Percentiles rank a stretch among this genome's conserved stretches.
These are phyloP conservation scores for Phthorimaea operculella DNA, from an alignment of 1,140 invertebrate species.

Conservation along the genomic window DNA sequence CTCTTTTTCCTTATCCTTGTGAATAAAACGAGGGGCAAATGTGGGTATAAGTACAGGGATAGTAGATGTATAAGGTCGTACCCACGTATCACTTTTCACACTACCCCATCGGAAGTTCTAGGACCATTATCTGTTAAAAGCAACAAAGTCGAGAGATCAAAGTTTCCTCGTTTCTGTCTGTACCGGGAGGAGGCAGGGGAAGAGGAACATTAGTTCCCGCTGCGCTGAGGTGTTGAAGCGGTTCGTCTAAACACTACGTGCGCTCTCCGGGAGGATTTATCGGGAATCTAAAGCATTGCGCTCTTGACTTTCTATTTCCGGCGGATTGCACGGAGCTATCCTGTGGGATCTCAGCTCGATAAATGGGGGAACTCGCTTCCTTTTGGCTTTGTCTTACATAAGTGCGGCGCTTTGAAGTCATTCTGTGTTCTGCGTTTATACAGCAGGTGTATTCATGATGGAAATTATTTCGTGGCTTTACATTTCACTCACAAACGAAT, in stretches of 20 bases:
- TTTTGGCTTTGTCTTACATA: background rate
- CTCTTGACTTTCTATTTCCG: slow-evolving; percentile 51
- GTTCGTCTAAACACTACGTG: slow-evolving; percentile 1
- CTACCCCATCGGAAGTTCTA: background rate
- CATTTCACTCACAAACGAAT: no score
- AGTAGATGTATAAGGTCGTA: no score
- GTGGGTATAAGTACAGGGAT: no score
- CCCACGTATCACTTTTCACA: background rate
- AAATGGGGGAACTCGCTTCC: slow-evolving; percentile 30
- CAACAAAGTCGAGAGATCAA: background rate
- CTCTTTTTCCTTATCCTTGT: no score
- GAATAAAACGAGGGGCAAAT: no score
- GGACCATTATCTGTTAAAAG: background rate
- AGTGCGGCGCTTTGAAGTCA: slow-evolving; percentile 1
- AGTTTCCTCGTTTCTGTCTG: background rate
- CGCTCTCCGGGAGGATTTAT: background rate
- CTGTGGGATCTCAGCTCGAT: slow-evolving; percentile 36
- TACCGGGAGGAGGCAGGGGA: background rate
- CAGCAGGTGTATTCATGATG: no score
- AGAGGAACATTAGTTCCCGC: background rate
- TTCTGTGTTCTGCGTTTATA: background rate
- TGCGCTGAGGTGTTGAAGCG: background rate
- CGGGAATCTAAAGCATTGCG: slow-evolving; percentile 7
- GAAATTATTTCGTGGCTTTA: no score
- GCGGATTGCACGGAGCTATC: slow-evolving; percentile 30